Evolutionary conservation across 2,888 invertebrate genomes (phyloP).

Genomic region (Epinotia ramella): DNA sequence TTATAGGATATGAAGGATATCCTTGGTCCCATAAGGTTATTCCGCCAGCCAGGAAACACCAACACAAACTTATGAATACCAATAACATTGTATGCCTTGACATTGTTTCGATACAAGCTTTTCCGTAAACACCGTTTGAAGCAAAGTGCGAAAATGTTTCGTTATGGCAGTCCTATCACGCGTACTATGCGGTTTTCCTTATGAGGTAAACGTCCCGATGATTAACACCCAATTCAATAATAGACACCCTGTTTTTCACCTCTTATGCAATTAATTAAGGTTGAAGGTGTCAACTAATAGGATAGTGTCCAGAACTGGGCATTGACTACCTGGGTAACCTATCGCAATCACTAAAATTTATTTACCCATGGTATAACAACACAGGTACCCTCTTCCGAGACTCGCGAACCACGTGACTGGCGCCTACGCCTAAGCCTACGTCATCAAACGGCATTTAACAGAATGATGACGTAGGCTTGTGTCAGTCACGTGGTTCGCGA

Average conservation of each 20-base stretch:
- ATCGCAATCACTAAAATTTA: too few relatives aligned
- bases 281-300: too few relatives aligned
- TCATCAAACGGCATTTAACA: too few relatives aligned
- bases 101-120: conserved; percentile 35
- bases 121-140: conserved; percentile 32
- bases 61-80: conserved; percentile 29
- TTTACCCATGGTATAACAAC: too few relatives aligned
- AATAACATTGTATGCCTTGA: conserved; percentile 36
- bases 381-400: too few relatives aligned
- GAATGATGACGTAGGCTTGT: too few relatives aligned
- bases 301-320: too few relatives aligned
- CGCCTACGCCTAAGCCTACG: too few relatives aligned
- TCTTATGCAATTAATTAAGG: too few relatives aligned
- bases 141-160: conserved; percentile 19
- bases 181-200: conserved; percentile 6
- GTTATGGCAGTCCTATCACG: conserved; percentile 1
- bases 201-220: not conserved
- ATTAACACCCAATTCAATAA: not conserved
- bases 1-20: not conserved
- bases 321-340: too few relatives aligned
- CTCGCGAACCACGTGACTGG: too few relatives aligned
- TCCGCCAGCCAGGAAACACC: conserved; percentile 25
- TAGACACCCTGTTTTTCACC: not conserved
- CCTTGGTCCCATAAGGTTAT: conserved; percentile 38
- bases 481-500: too few relatives aligned